A percentile compares a stretch with the other conserved stretches of the same genome.
Evolutionary conservation across 2,113 vertebrate species (phyloP).

Genomic region (Sapayoa aenigma): DNA sequence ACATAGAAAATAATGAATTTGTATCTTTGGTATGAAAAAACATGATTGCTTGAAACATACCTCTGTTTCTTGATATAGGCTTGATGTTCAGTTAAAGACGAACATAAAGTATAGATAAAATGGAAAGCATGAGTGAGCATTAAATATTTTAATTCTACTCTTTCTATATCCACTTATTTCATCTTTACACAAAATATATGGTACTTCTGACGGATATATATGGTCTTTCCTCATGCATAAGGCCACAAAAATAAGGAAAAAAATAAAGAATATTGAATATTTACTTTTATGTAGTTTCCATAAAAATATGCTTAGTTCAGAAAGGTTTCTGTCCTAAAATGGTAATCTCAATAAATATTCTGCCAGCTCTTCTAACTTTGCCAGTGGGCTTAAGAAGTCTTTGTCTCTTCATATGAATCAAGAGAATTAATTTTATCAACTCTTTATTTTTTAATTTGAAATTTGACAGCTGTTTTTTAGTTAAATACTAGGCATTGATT

Average conservation of each 20-base stretch:
- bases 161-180: neutral
- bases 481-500: neutral
- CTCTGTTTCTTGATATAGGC: neutral
- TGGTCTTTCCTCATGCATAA: neutral
- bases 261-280: neutral
- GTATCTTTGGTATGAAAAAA: rapidly evolving
- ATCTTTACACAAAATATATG: neutral
- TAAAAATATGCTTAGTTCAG: neutral
- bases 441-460: neutral
- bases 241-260: neutral
- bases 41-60: neutral
- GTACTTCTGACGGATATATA: neutral
- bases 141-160: neutral
- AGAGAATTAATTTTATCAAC: neutral
- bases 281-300: neutral
- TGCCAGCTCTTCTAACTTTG: neutral
- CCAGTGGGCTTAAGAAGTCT: neutral
- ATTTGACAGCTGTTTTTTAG: neutral
- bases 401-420: neutral
- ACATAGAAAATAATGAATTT: neutral
- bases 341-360: neutral
- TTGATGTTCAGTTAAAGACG: neutral
- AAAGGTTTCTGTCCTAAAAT: neutral
- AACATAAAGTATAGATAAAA: neutral
- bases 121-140: neutral